A percentile compares a stretch with the other conserved stretches of the same genome.
Conservation (phyloP, 2,888 invertebrate species). For the Stenotaenia linearis region DNA sequence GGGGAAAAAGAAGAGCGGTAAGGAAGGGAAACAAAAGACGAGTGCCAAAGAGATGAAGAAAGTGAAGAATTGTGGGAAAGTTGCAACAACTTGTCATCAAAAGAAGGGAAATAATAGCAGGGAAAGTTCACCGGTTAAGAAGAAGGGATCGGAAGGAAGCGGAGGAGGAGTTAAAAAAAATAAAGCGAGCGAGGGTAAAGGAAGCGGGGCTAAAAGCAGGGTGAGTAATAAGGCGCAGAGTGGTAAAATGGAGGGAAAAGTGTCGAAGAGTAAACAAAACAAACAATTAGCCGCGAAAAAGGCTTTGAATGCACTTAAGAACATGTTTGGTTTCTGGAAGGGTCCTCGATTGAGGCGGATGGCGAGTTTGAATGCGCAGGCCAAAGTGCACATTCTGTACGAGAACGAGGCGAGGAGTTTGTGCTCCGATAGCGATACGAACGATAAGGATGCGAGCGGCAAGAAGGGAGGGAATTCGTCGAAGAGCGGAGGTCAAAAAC, state of each 20-base stretch:
- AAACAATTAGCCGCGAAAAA: constrained; percentile 21
- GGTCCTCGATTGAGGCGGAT: constrained; percentile 53
- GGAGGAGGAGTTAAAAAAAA: too few relatives aligned
- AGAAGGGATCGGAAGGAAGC: not conserved
- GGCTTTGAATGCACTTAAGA: constrained; percentile 3
- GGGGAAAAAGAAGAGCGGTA: not conserved
- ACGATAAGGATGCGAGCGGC: not conserved
- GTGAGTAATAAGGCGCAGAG: not conserved
- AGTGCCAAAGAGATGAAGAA: not conserved
- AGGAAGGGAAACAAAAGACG: not conserved
- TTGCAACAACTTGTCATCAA: not conserved
- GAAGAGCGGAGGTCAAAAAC: constrained; percentile 41
- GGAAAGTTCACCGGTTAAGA: not conserved
- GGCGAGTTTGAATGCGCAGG: constrained; percentile 80
- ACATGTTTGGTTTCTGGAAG: constrained; percentile 34
- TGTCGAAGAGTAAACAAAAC: not conserved
- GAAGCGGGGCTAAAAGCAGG: not conserved
- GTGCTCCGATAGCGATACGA: constrained; percentile 1
- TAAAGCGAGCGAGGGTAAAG: not conserved
- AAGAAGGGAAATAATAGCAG: constrained; percentile 5
- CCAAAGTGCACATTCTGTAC: constrained; percentile 84
- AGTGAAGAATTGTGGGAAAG: not conserved
- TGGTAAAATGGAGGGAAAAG: not conserved
- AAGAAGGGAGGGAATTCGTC: not conserved
- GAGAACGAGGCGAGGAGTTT: constrained; percentile 64